Evolutionary conservation across 2,888 invertebrate genomes (phyloP).

Genomic region (Gonocerus acuteangulatus): DNA sequence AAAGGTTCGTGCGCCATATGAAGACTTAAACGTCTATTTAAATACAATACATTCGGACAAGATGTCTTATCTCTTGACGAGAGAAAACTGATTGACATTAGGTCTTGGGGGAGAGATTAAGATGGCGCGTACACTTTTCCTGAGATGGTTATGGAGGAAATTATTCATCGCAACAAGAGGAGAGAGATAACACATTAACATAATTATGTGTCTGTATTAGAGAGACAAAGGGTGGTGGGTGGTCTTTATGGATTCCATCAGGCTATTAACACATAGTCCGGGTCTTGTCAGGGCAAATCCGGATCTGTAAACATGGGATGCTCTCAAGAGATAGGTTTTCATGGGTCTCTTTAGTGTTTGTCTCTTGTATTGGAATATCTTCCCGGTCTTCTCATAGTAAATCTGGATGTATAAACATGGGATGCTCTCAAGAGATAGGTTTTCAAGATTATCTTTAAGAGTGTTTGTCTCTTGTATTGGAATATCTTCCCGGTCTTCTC

Average conservation of each 20-base stretch:
- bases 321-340: no score
- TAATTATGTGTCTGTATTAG: slow-evolving; percentile 12
- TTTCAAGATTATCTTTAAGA: no score
- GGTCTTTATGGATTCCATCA: background rate
- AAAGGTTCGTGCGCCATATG: slow-evolving; percentile 6
- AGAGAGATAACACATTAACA: slow-evolving; percentile 16
- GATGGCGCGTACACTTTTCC: background rate
- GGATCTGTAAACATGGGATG: background rate
- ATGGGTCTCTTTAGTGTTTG: no score
- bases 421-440: no score
- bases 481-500: no score
- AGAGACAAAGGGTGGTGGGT: slow-evolving; percentile 20
- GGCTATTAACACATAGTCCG: slow-evolving; percentile 6
- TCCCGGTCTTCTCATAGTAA: no score
- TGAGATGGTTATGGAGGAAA: background rate
- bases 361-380: no score
- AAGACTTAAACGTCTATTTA: slow-evolving; percentile 5
- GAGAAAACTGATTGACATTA: slow-evolving; percentile 13
- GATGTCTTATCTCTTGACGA: background rate
- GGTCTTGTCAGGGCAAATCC: background rate
- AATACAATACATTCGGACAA: slow-evolving; percentile 13
- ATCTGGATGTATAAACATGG: no score
- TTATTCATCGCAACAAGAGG: background rate
- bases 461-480: no score
- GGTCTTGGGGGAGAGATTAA: background rate